Base-by-base conservation (phyloP, 1,140 invertebrate species). In the Drosophila rufa region DNA sequence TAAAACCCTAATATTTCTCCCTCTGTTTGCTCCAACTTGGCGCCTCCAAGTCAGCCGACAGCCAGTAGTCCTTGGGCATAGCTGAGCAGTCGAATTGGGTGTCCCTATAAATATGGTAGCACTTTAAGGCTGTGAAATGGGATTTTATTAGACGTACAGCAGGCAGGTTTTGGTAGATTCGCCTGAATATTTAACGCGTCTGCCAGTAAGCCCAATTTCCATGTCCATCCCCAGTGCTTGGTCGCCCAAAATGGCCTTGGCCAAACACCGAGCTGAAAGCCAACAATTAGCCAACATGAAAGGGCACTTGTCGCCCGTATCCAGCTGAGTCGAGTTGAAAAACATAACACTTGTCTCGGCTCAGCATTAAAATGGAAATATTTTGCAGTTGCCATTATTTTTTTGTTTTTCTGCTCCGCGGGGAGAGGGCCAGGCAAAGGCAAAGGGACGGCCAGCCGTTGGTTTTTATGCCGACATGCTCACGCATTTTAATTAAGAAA, bases 401-500 rank as follows among this genome's bases (percentile, higher is more conserved):
- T 17, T 8, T 59, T 47, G 11, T 19, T 22, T 30, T 27, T 53
- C 12, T 33, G 17, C 30, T 36, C n/a, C 6, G 3, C 7, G 33
- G 33, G 22, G 27, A 19, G 40, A 17, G 22, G 45, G 22, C 30
- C 30, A 4, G 33, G n/a, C 51, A 14, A 40, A 4, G 33, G n/a
- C 51, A 14, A 46, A 42, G 22, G 33, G 42, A n/a, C 19, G 51
- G 58, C 48, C 68, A 65, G 65, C 67, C 67, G 50, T 83, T 89
- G 83, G 64, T 80, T 86, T 89, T 86, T 83, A 87, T 84, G 80
- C 84, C 57, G 82, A 85, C 85, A 90, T 90, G 85, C 75, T 66
- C 65, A 60, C 86, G 85, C 85, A 90, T 90, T 90, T 91, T 90
- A 90, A 90, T 90, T 91, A 90, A 90, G 85, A 91, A 90, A 90